Evolutionary conservation across 2,797 vertebrate genomes (phyloP), one percentile per base, ranked within the genome.

Genomic region (Pyrocephalus nanus): DNA sequence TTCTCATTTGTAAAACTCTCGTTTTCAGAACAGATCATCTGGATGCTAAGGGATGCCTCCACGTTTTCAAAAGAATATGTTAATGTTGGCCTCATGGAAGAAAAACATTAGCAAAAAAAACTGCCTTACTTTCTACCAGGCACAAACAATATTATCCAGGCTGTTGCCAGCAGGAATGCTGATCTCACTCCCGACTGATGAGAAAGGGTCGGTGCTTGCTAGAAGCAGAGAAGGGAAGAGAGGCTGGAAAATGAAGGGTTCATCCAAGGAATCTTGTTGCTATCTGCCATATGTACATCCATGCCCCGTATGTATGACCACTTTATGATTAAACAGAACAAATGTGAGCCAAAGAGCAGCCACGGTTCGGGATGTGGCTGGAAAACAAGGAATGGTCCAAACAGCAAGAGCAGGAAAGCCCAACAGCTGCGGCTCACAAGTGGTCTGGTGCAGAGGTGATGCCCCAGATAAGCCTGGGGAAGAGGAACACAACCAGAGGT

Each of bases 11-110:
- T 70, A 86, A 80, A 77, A 25, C 45, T 36, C 78, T 69, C 43
- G 32, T 79, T 94, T 95, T 58, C 81, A 82, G 77, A 88, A 73
- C 19, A 82, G 50, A 92, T 93, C 88, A 92, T 82, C 86, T 69
- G 83, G 67, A 89, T 92, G 70, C 65, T 66, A 77, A 61, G 48
- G 43, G 69, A 92, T 89, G 36, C 57, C 60, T 82, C 74, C n/a
- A 53, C 19, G 25, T 50, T 81, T 88, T 43, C 19, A 72, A 61
- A 83, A 76, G 82, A 75, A 18, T 9, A 48, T 4, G 26, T 43
- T 72, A 67, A 75, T 69, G 10, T 48, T 36, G 50, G 85, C 58
- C 64, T 57, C 57, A 17, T 4, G 15, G 70, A 76, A 92, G 36
- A 73, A 88, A 92, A 83, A 64, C 13, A 67, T 8, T 4, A 78